These are phyloP conservation scores for Karalla daura DNA, from an alignment of 2,797 vertebrate genomes.

Conservation along the genomic window DNA sequence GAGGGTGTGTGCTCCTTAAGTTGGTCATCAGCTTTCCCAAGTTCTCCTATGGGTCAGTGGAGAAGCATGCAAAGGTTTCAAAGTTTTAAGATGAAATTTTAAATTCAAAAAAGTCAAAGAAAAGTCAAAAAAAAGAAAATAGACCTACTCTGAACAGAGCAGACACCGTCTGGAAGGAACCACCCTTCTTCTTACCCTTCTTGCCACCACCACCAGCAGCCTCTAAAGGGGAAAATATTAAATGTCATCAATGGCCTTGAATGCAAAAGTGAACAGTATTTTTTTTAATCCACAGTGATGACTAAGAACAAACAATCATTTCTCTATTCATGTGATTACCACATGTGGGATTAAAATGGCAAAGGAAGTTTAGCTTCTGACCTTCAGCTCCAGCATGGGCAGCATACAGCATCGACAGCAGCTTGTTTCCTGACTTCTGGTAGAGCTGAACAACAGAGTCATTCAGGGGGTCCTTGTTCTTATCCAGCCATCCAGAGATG, in stretches of 20 bases:
- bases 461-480: conserved; percentile 91
- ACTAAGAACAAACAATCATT: not conserved
- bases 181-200: conserved; percentile 89
- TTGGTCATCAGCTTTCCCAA: conserved; percentile 74
- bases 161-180: conserved; percentile 90
- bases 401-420: conserved; percentile 81
- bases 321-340: too few relatives aligned
- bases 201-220: conserved; percentile 49
- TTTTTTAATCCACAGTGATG: too few relatives aligned
- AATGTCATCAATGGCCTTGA: not conserved
- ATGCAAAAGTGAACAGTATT: too few relatives aligned
- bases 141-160: conserved; percentile 84
- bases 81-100: too few relatives aligned
- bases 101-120: too few relatives aligned
- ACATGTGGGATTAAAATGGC: too few relatives aligned
- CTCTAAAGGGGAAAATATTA: conserved; percentile 25
- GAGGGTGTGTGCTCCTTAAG: conserved; percentile 85
- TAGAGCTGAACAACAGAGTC: conserved; percentile 88
- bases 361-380: conserved; percentile 3
- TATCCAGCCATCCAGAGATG: conserved; percentile 88
- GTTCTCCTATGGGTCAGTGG: conserved; percentile 82
- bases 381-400: conserved; percentile 27
- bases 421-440: conserved; percentile 88
- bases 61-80: too few relatives aligned
- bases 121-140: too few relatives aligned